Base-by-base conservation (phyloP, 2,888 invertebrate species). In the Elegia similella region DNA sequence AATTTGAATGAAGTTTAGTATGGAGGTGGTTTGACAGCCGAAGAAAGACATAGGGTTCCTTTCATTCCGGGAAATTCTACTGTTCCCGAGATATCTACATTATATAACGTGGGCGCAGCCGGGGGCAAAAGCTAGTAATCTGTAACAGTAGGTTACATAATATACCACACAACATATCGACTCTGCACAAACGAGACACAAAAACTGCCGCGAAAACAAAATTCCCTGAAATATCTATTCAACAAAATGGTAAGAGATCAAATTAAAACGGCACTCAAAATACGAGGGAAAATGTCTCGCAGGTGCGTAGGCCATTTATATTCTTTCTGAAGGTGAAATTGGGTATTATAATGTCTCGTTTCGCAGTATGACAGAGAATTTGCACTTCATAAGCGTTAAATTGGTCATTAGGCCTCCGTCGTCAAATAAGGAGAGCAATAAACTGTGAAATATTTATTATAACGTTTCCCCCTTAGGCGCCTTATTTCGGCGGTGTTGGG, bases 331-430 rank as follows among this genome's bases (percentile, higher is more conserved):
- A 80, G 78, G 76, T 73, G 78, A 84, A 89, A 88, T 89, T 86
- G 86, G 82, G 79, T 84, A 85, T 88, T 82, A 88, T 80, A 85
- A 83, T 82, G 80, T 84, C 85, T 82, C 84, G 82, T 86, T 86
- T 82, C 78, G 70, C 76, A 79, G 81, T 82, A 82, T 86, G 87
- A 86, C 88, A 85, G 82, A 79, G 79, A 88, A 89, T 89, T 89
- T 88, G 86, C 87, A 88, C 88, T 88, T 87, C 86, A 86, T 88
- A 88, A 88, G 83, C 86, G 80, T 81, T 82, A 88, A 89, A 88
- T 87, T 88, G 86, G 80, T 86, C 86, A 88, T 88, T 87, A 88
- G 76, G 73, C 76, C 74, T 69, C 72, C 77, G 72, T 80, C 75
- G 78, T 75, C 78, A 78, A 82, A 82, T 82, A 80, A 79, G 78